A percentile compares a stretch with the other conserved stretches of the same genome.
Conservation (phyloP, 2,888 invertebrate species). For the Dryococelus australis region DNA sequence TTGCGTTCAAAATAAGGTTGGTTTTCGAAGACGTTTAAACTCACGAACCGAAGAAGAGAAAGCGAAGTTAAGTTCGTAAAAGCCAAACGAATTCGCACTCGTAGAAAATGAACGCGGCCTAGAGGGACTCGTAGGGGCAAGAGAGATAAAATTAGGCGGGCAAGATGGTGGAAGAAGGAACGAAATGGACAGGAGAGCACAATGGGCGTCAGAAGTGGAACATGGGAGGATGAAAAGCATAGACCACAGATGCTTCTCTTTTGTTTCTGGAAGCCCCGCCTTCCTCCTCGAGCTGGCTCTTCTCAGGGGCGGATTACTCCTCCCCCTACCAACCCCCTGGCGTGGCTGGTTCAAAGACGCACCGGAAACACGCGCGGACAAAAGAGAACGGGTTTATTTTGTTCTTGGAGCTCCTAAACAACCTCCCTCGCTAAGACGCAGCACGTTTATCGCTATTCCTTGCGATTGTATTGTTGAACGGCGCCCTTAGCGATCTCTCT, state of each 20-base stretch:
- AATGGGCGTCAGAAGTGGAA: not conserved
- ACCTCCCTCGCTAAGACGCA: not conserved
- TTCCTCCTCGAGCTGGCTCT: not conserved
- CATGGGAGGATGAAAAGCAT: not conserved
- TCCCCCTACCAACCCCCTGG: not conserved
- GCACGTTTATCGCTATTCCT: not conserved
- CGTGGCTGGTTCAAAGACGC: not conserved
- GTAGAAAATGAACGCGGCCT: not conserved
- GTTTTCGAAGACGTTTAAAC: no score
- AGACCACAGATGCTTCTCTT: slow-evolving; percentile 16
- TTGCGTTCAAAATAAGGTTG: no score
- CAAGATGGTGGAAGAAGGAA: not conserved
- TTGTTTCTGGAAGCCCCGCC: not conserved
- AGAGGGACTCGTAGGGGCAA: not conserved
- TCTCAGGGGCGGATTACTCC: not conserved
- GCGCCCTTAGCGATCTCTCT: not conserved
- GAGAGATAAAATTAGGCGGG: not conserved
- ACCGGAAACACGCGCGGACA: not conserved
- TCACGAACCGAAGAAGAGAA: not conserved
- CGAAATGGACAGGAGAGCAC: not conserved
- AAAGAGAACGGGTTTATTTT: slow-evolving; percentile 7
- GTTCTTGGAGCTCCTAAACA: not conserved
- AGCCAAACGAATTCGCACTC: not conserved
- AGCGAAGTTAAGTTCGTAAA: not conserved
- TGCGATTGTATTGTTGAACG: not conserved